Evolutionary conservation across 2,888 invertebrate species (phyloP).

Genomic region (Mechanitis messenoides): DNA sequence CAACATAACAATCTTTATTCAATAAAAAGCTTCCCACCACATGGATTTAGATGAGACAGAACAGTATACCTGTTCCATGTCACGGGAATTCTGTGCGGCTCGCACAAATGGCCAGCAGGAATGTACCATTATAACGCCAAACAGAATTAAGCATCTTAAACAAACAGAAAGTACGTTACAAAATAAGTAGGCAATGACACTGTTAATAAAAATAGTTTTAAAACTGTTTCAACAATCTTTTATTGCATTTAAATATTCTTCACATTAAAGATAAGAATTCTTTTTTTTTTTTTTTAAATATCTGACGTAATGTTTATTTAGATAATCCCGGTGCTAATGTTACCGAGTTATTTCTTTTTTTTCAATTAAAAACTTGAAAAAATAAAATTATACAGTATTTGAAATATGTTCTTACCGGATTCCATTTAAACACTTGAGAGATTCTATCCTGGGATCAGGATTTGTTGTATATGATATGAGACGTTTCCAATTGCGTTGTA

Average conservation of each 20-base stretch:
- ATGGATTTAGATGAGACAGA: neutral
- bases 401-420: conserved; percentile 30
- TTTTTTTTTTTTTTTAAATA: too few species aligned
- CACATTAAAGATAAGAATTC: too few species aligned
- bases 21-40: neutral
- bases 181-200: neutral
- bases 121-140: conserved; percentile 30
- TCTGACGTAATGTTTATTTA: too few species aligned
- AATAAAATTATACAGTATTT: neutral
- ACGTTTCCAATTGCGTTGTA: conserved; percentile 38
- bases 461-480: conserved; percentile 17
- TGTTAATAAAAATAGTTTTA: too few species aligned
- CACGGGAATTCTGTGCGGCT: conserved; percentile 24
- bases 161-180: neutral
- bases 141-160: conserved; percentile 22
- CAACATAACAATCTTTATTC: conserved; percentile 14
- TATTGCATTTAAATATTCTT: too few species aligned
- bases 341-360: too few species aligned
- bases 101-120: conserved; percentile 14
- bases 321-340: too few species aligned
- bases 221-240: too few species aligned
- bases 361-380: too few species aligned
- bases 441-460: conserved; percentile 16
- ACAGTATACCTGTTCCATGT: conserved; percentile 35
- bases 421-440: conserved; percentile 35